Evolutionary conservation across 2,113 vertebrate genomes (phyloP).

Genomic region (Dryoscopus gambensis): DNA sequence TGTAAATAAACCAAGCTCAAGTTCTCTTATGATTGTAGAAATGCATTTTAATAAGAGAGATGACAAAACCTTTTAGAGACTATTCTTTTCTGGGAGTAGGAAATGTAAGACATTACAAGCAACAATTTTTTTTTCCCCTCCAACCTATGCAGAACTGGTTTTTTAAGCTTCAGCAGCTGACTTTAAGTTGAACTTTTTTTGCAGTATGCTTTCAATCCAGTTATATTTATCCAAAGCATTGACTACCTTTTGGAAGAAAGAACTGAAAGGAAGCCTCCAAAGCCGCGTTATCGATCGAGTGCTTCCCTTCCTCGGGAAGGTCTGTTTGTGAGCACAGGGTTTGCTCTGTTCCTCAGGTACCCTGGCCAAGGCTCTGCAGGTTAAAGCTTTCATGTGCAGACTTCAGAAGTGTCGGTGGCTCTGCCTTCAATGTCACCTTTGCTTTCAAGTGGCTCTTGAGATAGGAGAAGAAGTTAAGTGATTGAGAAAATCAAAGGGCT

Average conservation of each 20-base stretch:
- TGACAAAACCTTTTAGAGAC: not conserved
- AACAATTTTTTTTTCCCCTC: not conserved
- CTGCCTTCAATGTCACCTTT: not conserved
- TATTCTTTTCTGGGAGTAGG: not conserved
- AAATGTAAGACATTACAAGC: not conserved
- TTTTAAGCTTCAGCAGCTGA: not conserved
- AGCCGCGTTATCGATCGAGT: fast-evolving
- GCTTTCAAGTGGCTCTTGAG: not conserved
- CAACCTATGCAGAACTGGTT: not conserved
- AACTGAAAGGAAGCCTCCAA: not conserved
- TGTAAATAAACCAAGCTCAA: not conserved
- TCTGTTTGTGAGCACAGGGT: not conserved
- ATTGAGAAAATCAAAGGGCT: not conserved
- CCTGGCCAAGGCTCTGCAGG: not conserved
- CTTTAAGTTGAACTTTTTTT: not conserved
- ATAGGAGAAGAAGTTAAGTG: not conserved
- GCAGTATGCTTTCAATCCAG: not conserved
- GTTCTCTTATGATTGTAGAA: not conserved
- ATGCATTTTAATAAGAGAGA: not conserved
- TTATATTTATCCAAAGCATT: not conserved
- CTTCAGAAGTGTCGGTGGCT: not conserved
- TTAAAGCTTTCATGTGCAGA: not conserved
- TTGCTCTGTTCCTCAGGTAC: not conserved
- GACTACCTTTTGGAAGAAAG: not conserved
- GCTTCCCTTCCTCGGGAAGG: not conserved